These are phyloP conservation scores for Oreochromis mossambicus DNA, from an alignment of 2,797 vertebrate genomes.

Conservation along the genomic window DNA sequence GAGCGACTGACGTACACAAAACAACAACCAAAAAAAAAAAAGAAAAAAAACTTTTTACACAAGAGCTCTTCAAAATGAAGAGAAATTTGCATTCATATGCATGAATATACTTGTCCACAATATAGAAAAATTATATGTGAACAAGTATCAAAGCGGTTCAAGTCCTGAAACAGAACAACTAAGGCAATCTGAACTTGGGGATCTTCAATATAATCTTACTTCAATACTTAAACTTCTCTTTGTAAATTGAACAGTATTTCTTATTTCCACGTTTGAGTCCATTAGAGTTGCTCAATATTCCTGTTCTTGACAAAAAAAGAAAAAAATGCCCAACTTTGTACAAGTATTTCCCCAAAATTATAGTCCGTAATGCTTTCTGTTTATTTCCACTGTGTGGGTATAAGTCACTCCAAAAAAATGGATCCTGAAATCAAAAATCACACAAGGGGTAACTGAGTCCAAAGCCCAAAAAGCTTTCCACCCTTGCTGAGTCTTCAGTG, in stretches of 20 bases:
- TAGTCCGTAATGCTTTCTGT: slow-evolving; percentile 41
- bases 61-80: slow-evolving; percentile 82
- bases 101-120: slow-evolving; percentile 74
- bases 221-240: slow-evolving; percentile 51
- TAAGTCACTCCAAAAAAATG: slow-evolving; percentile 31
- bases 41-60: slow-evolving; percentile 57
- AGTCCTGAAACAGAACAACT: slow-evolving; percentile 80
- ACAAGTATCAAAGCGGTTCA: slow-evolving; percentile 72
- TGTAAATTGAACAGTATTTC: slow-evolving; percentile 54
- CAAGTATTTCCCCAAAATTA: slow-evolving; percentile 52
- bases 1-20: slow-evolving; percentile 70
- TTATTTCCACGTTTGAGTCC: slow-evolving; percentile 56
- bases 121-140: slow-evolving; percentile 84
- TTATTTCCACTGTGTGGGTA: slow-evolving; percentile 48
- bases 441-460: slow-evolving; percentile 60
- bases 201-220: slow-evolving; percentile 61
- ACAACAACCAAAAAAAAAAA: slow-evolving; percentile 18
- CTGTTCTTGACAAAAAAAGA: slow-evolving; percentile 35
- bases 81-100: slow-evolving; percentile 79
- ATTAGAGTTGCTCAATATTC: slow-evolving; percentile 54
- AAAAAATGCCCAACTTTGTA: slow-evolving; percentile 55
- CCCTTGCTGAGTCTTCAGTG: slow-evolving; percentile 52
- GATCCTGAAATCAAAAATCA: slow-evolving; percentile 51
- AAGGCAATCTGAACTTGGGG: slow-evolving; percentile 75
- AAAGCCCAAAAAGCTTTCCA: slow-evolving; percentile 61